Evolutionary conservation across 2,113 vertebrate genomes (phyloP).

Genomic region (Carollia perspicillata): DNA sequence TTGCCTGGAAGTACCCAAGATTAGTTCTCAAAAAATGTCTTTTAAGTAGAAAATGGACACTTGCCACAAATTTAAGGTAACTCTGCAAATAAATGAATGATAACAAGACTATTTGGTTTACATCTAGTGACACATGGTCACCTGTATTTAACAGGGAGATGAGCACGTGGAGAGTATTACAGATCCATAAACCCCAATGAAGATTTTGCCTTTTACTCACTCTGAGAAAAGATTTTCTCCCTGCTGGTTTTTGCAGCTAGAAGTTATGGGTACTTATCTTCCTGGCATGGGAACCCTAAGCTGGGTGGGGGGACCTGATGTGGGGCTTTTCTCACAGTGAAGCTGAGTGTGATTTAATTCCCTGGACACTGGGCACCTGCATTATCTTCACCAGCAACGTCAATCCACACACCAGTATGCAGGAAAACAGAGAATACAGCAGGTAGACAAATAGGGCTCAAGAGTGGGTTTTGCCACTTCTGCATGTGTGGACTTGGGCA

Average conservation of each 20-base stretch:
- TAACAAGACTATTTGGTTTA: neutral
- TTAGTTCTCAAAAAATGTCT: too few species aligned
- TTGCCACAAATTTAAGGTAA: neutral
- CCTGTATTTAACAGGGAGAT: neutral
- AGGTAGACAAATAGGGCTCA: fast-evolving
- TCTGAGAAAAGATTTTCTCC: neutral
- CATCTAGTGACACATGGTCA: too few species aligned
- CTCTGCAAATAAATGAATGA: neutral
- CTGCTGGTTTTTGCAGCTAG: too few species aligned
- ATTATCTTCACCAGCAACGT: neutral
- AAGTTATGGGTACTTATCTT: too few species aligned
- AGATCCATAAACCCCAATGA: neutral
- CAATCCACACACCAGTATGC: too few species aligned
- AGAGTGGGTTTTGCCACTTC: neutral
- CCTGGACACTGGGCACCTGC: too few species aligned
- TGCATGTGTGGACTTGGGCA: fast-evolving
- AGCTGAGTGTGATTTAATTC: neutral
- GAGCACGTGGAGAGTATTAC: neutral
- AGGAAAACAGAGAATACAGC: neutral
- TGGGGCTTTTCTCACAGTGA: too few species aligned
- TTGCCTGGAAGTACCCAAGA: too few species aligned
- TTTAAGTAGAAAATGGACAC: neutral
- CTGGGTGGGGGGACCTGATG: too few species aligned
- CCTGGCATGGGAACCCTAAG: too few species aligned
- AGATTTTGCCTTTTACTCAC: neutral